Evolutionary conservation across 2,888 invertebrate species (phyloP).

Genomic region (Nymphalis c-album): DNA sequence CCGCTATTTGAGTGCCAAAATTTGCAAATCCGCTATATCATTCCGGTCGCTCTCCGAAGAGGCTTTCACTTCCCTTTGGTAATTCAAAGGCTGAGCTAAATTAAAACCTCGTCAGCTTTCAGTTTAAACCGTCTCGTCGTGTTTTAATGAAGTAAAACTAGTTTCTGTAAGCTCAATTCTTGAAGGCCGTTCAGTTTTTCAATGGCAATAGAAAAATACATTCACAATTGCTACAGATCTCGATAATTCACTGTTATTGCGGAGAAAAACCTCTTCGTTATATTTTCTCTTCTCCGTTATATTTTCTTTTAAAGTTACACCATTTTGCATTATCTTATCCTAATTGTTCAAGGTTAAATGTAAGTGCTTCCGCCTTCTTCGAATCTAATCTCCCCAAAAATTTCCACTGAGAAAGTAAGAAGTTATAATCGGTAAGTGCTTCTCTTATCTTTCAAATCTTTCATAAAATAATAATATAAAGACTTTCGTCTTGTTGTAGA

Average conservation of each 20-base stretch:
- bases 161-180: slow-evolving; percentile 21
- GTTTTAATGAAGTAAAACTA: slow-evolving; percentile 32
- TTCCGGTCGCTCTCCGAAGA: slow-evolving; percentile 24
- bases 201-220: neutral
- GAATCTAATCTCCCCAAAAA: neutral
- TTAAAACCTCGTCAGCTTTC: slow-evolving; percentile 58
- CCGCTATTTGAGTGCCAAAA: slow-evolving; percentile 27
- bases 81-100: slow-evolving; percentile 54
- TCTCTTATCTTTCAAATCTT: too few relatives aligned
- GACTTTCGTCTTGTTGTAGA: too few relatives aligned
- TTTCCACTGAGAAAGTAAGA: too few relatives aligned
- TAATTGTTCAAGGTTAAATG: neutral
- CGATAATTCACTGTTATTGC: neutral
- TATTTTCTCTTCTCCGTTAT: neutral
- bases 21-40: slow-evolving; percentile 26
- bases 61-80: slow-evolving; percentile 44
- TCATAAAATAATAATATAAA: too few relatives aligned
- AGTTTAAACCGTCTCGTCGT: slow-evolving; percentile 43
- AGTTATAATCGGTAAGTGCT: too few relatives aligned
- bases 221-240: neutral
- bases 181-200: slow-evolving; percentile 12
- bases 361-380: neutral
- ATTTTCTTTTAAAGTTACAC: neutral
- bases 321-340: neutral
- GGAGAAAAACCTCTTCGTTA: neutral